phyloP scores from a whole-genome alignment of 1,140 invertebrate genomes.

The Eumeta japonica region DNA sequence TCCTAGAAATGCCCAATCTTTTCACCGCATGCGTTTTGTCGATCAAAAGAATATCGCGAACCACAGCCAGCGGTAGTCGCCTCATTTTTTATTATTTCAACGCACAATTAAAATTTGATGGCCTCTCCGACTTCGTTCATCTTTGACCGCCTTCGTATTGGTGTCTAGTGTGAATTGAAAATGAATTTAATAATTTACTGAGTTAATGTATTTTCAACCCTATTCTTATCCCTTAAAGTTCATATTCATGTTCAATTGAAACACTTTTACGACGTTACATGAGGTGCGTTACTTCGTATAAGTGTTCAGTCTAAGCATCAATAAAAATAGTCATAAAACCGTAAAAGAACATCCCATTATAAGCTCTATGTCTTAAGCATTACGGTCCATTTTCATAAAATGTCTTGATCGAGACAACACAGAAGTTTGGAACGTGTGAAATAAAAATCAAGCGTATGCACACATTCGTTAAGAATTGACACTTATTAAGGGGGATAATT shows the following conservation, averaged over 20 bases:
- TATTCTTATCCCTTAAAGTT: neutral
- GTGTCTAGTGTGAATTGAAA: too few relatives aligned
- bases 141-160: conserved; percentile 42
- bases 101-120: conserved; percentile 55
- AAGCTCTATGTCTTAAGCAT: conserved; percentile 14
- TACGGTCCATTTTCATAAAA: conserved; percentile 22
- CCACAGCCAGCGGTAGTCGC: conserved; percentile 43
- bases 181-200: too few relatives aligned
- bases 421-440: conserved; percentile 39
- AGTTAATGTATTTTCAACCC: too few relatives aligned
- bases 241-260: neutral
- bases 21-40: too few relatives aligned
- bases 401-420: conserved; percentile 7
- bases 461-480: conserved; percentile 57
- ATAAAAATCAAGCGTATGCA: conserved; percentile 55
- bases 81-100: conserved; percentile 56
- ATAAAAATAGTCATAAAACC: conserved; percentile 56
- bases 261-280: neutral
- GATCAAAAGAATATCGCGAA: too few relatives aligned
- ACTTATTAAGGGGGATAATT: conserved; percentile 54
- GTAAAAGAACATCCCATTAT: conserved; percentile 11
- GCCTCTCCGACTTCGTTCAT: conserved; percentile 48
- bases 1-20: too few relatives aligned
- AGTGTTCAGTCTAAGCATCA: conserved; percentile 50
- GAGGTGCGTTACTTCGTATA: conserved; percentile 14